These are phyloP conservation scores for Meiosimyza platycephala DNA, from an alignment of 2,888 invertebrate genomes.

Conservation along the genomic window DNA sequence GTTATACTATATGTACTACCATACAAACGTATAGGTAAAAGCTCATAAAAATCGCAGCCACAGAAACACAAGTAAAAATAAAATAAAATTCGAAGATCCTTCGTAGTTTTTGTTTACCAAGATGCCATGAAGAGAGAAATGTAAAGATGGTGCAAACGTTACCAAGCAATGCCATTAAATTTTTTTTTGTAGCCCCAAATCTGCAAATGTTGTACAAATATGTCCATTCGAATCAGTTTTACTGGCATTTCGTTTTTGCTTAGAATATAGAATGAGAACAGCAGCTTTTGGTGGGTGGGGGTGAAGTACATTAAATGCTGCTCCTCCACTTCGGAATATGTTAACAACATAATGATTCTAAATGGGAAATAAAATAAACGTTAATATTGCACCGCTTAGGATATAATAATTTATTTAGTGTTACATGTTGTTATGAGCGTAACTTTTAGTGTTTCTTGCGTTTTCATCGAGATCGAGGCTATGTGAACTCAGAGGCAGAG, in stretches of 20 bases:
- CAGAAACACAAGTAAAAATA: conserved; percentile 18
- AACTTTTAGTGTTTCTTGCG: too few species aligned
- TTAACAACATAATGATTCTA: conserved; percentile 32
- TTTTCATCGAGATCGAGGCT: too few species aligned
- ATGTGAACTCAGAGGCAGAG: too few species aligned
- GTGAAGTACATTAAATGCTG: neutral
- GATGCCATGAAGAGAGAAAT: neutral
- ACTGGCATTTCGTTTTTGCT: neutral
- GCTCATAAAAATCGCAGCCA: conserved; percentile 35
- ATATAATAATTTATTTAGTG: conserved; percentile 20
- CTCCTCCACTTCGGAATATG: neutral
- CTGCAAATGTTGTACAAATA: neutral
- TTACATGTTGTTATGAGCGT: neutral
- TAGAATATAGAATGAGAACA: neutral
- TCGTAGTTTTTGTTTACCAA: conserved; percentile 6
- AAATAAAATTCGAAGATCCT: conserved; percentile 40
- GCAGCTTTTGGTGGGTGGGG: neutral
- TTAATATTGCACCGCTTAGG: conserved; percentile 24
- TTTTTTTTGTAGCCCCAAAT: conserved; percentile 19
- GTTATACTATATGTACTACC: neutral
- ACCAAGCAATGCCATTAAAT: conserved; percentile 25
- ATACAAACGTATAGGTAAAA: conserved; percentile 27
- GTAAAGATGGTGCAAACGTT: neutral
- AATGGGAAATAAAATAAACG: conserved; percentile 30
- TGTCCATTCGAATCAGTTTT: conserved; percentile 12